Evolutionary conservation across 2,888 invertebrate genomes (phyloP), one percentile per base, ranked within the genome.

Genomic region (Ptychoptera albimana): DNA sequence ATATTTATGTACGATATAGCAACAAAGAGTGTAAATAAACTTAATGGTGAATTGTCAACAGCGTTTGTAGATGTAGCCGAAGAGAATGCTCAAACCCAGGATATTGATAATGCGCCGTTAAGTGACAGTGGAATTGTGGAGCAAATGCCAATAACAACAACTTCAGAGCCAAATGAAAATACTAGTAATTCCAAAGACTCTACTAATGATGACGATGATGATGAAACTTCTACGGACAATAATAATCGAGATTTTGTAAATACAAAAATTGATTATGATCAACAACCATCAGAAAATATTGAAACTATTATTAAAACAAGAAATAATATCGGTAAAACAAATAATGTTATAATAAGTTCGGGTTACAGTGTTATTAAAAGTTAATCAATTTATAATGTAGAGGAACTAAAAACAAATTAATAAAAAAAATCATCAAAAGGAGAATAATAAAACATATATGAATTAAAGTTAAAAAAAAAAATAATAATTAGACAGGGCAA

Each of bases 1-100:
- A 87, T 88, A 54, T 88, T 76, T 64, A 87, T 88, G 87, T 87
- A 85, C 60, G 87, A 88, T 58, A 76, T 85, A 38, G 66, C 71
- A 48, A 77, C 80, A 4, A 75, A 80, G 54, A 75, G 72, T 36
- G 81, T 86, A 2, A 86, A 76, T 61, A 84, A 80, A 63, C 66
- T 88, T 15, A 77, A 75, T 51, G 87, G 88, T 2, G 86, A 86
- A 55, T 68, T 88, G 42, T 87, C 87, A 5, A 75, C 79, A 42
- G 84, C 87, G 34, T 88, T 88, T 54, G 86, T 87, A 2, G 82
- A 83, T 57, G 87, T 86, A 38, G 88, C 88, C 15, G 87, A 87
- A 65, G 84, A 82, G 52, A 88, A 88, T 62, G 77, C 85, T 8
- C 66, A 73, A 39, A 74, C 75, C 50, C 74, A 76, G 61, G 77